phyloP scores from a whole-genome alignment of 2,888 invertebrate genomes.

The Tipula unca region DNA sequence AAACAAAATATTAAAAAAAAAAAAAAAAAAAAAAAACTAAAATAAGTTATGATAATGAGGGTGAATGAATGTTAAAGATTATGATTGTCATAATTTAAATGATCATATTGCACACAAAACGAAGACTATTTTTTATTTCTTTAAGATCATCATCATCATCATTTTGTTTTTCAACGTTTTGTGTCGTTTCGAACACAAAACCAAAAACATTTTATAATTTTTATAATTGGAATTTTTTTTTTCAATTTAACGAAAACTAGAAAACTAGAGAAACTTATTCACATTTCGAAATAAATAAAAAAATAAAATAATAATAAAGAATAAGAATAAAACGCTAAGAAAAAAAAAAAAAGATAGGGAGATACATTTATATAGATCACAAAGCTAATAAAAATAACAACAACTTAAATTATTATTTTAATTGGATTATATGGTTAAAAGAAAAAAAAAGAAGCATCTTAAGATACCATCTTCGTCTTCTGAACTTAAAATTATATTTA shows the following conservation, averaged over 20 bases:
- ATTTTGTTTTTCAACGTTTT: background rate
- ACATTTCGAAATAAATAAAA: constrained; percentile 9
- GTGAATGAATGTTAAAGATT: constrained; percentile 4
- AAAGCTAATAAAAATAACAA: constrained; percentile 14
- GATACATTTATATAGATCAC: constrained; percentile 14
- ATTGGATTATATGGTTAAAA: background rate
- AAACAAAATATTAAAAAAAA: background rate
- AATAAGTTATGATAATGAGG: constrained; percentile 14
- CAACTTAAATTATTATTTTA: constrained; percentile 14
- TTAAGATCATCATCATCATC: constrained; percentile 2
- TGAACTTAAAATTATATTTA: background rate
- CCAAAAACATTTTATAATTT: constrained; percentile 14
- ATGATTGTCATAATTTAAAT: constrained; percentile 14
- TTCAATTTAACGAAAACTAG: constrained; percentile 14
- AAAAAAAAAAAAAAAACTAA: background rate
- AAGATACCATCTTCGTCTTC: constrained; percentile 8
- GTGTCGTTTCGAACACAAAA: constrained; percentile 8
- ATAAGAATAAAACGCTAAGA: background rate
- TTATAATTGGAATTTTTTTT: constrained; percentile 8
- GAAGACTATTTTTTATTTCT: constrained; percentile 14
- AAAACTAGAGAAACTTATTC: constrained; percentile 8
- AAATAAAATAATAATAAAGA: constrained; percentile 9
- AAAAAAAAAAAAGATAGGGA: background rate
- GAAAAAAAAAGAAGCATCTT: background rate
- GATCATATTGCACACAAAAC: constrained; percentile 8